Percentiles rank a stretch among this genome's conserved stretches.
Conservation (phyloP, 2,888 invertebrate genomes). For the Blastobasis lacticolella region DNA sequence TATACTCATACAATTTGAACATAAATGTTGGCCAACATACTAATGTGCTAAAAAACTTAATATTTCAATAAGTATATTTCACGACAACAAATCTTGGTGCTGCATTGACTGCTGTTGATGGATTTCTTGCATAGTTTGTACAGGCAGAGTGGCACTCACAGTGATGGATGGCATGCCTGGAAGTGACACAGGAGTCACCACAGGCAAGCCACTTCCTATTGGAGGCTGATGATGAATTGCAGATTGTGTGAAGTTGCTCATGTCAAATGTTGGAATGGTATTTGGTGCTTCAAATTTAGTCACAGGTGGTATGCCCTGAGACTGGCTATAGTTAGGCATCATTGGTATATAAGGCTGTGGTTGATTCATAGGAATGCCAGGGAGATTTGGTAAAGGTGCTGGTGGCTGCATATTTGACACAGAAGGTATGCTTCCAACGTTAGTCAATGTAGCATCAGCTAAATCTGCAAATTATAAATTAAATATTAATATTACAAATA, state of each 20-base stretch:
- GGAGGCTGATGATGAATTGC: conserved; percentile 52
- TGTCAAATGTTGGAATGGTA: conserved; percentile 61
- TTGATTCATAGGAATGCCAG: conserved; percentile 69
- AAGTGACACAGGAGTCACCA: conserved; percentile 80
- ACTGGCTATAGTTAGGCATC: conserved; percentile 58
- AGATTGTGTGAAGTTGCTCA: conserved; percentile 50
- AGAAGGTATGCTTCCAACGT: conserved; percentile 65
- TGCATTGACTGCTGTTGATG: conserved; percentile 61
- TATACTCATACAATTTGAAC: conserved; percentile 21
- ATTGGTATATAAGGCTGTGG: conserved; percentile 71
- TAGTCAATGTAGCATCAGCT: conserved; percentile 63
- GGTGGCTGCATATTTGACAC: conserved; percentile 68
- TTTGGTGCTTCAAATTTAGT: conserved; percentile 14
- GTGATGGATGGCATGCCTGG: conserved; percentile 88
- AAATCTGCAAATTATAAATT: conserved; percentile 45
- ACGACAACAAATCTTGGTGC: conserved; percentile 60
- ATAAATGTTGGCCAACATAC: conserved; percentile 11
- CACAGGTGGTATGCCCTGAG: conserved; percentile 27
- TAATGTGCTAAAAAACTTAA: no score
- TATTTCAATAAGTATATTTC: conserved; percentile 22
- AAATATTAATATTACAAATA: neutral
- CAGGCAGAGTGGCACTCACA: conserved; percentile 81
- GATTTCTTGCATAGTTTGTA: conserved; percentile 73
- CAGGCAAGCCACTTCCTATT: conserved; percentile 50
- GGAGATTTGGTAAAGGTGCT: conserved; percentile 65